Base-by-base conservation (phyloP, 2,888 invertebrate species). In the Clanis bilineata region DNA sequence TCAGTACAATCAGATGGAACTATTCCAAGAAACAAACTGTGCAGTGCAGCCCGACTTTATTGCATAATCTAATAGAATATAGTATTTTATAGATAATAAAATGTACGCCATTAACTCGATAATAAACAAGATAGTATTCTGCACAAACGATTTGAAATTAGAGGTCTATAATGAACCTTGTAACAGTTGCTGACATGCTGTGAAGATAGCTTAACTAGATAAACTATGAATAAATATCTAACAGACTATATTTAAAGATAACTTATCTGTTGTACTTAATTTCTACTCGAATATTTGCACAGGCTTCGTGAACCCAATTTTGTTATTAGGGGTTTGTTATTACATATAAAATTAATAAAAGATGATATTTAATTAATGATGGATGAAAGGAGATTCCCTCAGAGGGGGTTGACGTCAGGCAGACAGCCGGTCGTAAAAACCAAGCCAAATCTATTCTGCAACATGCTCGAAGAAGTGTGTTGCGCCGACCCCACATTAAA, bases 1-100 rank as follows among this genome's bases (percentile, higher is more conserved):
- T 60, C 68, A 66, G 57, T 28, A 60, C 63, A 62, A 60, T 65
- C 57, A 63, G 67, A 67, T 72, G 68, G 69, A 72, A 68, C 57
- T 18, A 10, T 58, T 70, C 70, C 73, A 71, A 74, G 38, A 65
- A 56, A 55, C 39, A 15, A 54, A 61, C 55, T 39, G 60, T 28
- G 55, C 56, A 63, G 59, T 54, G 36, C 38, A 23, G 22, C 6
- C 12, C 38, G 25, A 18, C 38, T 57, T 57, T 45, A 45, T 18
- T 45, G 45, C 57, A 45, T 45, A 45, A 57, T 57, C 44, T 57
- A 57, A 44, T 57, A 43, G 45, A 36, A 57, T 57, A 32, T 45
- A 22, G 22, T 36, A 44, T 57, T 57, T 36, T 57, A 45, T 57
- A 22, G 44, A 45, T 44, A 45, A 36, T 57, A 45, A 45, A 45